Evolutionary conservation across 1,140 invertebrate species (phyloP).

Genomic region (Microplitis demolitor): DNA sequence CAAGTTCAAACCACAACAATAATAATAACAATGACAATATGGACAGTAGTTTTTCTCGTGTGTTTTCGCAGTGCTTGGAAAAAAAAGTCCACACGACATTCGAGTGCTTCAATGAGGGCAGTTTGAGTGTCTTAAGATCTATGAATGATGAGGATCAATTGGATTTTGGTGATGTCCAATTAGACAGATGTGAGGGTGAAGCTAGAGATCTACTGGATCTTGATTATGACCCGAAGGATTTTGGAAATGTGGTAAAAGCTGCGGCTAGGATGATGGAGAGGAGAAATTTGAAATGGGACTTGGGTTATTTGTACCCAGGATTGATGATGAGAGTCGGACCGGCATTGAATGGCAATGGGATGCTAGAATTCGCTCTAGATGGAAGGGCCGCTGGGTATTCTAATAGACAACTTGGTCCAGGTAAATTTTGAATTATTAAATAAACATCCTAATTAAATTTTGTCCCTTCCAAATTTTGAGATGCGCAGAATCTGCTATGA

Average conservation of each 20-base stretch:
- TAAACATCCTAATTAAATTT: neutral
- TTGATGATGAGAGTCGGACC: conserved; percentile 73
- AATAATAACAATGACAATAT: conserved; percentile 31
- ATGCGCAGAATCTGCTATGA: too few relatives aligned
- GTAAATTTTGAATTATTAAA: conserved; percentile 33
- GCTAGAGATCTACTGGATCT: conserved; percentile 55
- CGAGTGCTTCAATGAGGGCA: conserved; percentile 72
- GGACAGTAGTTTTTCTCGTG: conserved; percentile 39
- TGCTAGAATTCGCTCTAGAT: conserved; percentile 76
- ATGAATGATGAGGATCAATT: conserved; percentile 70
- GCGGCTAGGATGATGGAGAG: conserved; percentile 71
- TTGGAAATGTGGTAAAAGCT: conserved; percentile 73
- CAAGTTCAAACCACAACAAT: neutral
- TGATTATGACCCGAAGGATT: conserved; percentile 75
- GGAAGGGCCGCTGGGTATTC: conserved; percentile 52
- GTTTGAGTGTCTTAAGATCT: conserved; percentile 67
- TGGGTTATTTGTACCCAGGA: conserved; percentile 72
- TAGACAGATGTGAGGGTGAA: conserved; percentile 49
- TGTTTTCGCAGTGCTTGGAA: conserved; percentile 41
- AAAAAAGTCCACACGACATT: conserved; percentile 43
- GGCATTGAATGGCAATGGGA: conserved; percentile 64
- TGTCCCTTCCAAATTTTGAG: too few relatives aligned
- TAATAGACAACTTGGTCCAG: conserved; percentile 51
- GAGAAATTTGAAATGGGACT: conserved; percentile 74
- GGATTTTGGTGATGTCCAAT: conserved; percentile 59